phyloP scores from a whole-genome alignment of 2,888 invertebrate species.

The Drosophila borborema region DNA sequence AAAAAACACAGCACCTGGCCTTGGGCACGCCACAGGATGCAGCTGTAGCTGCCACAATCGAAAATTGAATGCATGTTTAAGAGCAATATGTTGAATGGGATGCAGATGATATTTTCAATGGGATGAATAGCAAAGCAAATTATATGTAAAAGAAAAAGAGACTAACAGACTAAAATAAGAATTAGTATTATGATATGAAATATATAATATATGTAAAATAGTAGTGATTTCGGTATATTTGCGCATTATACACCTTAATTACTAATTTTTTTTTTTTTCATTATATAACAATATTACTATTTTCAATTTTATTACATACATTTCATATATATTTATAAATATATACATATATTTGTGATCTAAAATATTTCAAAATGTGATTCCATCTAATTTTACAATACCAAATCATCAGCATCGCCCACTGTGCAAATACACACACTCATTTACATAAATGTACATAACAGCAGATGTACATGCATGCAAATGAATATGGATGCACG shows the following conservation, averaged over 20 bases:
- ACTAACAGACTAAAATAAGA: not conserved
- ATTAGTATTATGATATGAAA: not conserved
- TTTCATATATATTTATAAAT: not conserved
- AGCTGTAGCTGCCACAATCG: conserved; percentile 35
- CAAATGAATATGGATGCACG: not conserved
- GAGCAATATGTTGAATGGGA: conserved; percentile 9
- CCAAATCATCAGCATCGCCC: not conserved
- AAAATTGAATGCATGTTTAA: conserved; percentile 12
- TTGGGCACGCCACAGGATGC: conserved; percentile 35
- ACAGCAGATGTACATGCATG: not conserved
- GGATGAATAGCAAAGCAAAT: not conserved
- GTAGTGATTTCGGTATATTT: not conserved
- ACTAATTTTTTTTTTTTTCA: too few relatives aligned
- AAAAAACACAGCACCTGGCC: conserved; percentile 43
- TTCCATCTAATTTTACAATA: not conserved
- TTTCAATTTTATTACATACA: too few relatives aligned
- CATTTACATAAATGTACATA: not conserved
- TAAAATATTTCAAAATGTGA: too few relatives aligned
- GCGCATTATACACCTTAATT: too few relatives aligned
- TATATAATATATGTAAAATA: not conserved
- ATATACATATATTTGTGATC: not conserved
- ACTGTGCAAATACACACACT: conserved; percentile 1
- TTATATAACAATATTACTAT: too few relatives aligned
- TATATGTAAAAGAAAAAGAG: not conserved
- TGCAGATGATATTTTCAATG: conserved; percentile 1